Evolutionary conservation across 2,113 vertebrate genomes (phyloP).

Genomic region (Pungitius pungitius): DNA sequence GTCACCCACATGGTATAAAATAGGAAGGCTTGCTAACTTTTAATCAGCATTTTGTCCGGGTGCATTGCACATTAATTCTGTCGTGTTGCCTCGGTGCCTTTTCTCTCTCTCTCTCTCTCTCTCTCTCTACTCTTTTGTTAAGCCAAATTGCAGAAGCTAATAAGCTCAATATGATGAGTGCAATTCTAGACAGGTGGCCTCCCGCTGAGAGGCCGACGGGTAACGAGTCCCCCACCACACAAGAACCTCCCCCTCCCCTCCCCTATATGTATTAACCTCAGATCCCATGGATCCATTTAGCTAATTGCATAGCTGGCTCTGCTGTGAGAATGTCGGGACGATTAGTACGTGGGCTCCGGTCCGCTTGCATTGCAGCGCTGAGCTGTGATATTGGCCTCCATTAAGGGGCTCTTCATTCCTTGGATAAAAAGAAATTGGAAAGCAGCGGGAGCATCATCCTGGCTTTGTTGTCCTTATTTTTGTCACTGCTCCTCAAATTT

Average conservation of each 20-base stretch:
- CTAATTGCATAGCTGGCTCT: conserved; percentile 62
- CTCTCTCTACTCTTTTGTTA: neutral
- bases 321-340: conserved; percentile 22
- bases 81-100: neutral
- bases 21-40: neutral
- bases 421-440: neutral
- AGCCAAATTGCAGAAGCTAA: neutral
- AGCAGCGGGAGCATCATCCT: neutral
- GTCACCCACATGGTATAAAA: conserved; percentile 1
- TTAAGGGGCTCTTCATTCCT: conserved; percentile 29
- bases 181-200: conserved; percentile 31
- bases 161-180: conserved; percentile 23
- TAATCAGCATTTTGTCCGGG: neutral
- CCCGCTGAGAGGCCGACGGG: conserved; percentile 3
- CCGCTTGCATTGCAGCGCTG: conserved; percentile 21
- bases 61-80: neutral
- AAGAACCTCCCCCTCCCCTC: neutral
- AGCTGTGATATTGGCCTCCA: conserved; percentile 40
- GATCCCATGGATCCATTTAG: conserved; percentile 65
- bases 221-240: conserved; percentile 18
- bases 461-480: neutral
- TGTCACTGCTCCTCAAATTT: neutral
- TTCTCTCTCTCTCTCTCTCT: neutral
- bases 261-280: conserved; percentile 46
- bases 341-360: conserved; percentile 40